These are phyloP conservation scores for Eristalis arbustorum DNA, from an alignment of 2,888 invertebrate genomes.

Conservation along the genomic window DNA sequence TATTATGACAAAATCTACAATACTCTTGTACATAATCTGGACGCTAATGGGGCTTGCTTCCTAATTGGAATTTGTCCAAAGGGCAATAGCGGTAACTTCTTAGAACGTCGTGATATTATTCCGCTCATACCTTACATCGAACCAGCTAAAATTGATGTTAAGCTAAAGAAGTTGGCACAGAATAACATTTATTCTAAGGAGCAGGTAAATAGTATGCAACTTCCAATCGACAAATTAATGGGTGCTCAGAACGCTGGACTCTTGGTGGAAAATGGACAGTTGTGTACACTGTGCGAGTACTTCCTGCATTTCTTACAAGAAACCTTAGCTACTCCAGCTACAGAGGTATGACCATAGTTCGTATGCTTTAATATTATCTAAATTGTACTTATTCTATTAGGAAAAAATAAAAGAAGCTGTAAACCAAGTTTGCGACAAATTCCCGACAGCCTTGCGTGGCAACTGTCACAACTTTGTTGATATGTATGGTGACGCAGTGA, in stretches of 20 bases:
- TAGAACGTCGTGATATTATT: slow-evolving; percentile 81
- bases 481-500: slow-evolving; percentile 89
- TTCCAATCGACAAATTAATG: slow-evolving; percentile 82
- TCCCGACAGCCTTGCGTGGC: slow-evolving; percentile 84
- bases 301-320: slow-evolving; percentile 90
- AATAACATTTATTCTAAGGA: slow-evolving; percentile 75
- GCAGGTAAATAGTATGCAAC: slow-evolving; percentile 78
- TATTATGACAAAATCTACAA: slow-evolving; percentile 89
- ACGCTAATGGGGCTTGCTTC: slow-evolving; percentile 86
- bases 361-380: background rate
- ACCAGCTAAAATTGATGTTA: slow-evolving; percentile 79
- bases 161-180: slow-evolving; percentile 76
- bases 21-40: slow-evolving; percentile 85
- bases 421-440: slow-evolving; percentile 85
- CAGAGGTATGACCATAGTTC: slow-evolving; percentile 82
- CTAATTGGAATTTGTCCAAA: slow-evolving; percentile 82
- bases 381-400: slow-evolving; percentile 79
- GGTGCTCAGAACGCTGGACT: slow-evolving; percentile 77
- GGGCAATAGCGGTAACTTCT: slow-evolving; percentile 58
- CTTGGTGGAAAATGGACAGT: slow-evolving; percentile 80
- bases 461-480: slow-evolving; percentile 89
- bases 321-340: slow-evolving; percentile 84
- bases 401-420: slow-evolving; percentile 85
- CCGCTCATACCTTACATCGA: slow-evolving; percentile 83
- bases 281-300: slow-evolving; percentile 91